Evolutionary conservation across 1,140 invertebrate genomes (phyloP), one percentile per base, ranked within the genome.

Genomic region (Hylyphantes graminicola): DNA sequence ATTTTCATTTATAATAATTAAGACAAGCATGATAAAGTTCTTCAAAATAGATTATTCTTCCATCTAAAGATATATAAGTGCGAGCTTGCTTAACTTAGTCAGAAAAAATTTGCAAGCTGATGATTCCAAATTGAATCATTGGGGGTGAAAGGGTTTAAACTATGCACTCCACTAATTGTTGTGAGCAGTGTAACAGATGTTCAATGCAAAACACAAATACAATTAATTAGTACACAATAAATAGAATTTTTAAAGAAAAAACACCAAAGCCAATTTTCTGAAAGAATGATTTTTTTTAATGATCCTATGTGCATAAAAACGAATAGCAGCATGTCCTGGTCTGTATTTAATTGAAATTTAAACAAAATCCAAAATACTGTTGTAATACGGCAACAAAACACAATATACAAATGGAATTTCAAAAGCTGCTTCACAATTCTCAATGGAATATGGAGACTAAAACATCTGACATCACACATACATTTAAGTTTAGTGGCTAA

Each of bases 341-440:
- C 61, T 63, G 61, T 72, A 64, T 19, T 17, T 21, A 51, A 61
- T 57, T 61, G 48, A 81, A 53, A 63, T 35, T 81, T 57, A 35
- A 73, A 72, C 54, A 81, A 81, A 73, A 73, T 74, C 13, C 65
- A 75, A 83, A 83, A 55, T 63, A 72, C 68, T 70, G 35, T 35
- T 35, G 35, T 35, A 35, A 35, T 65, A 81, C 63, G 50, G 73
- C 63, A 73, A 81, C 50, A 75, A 48, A 83, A 75, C 70, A 83
- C 17, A 83, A 83, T 83, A 83, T 83, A 83, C 80, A 83, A 17
- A 83, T 50, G 64, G 59, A 83, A 83, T 55, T 81, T 74, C 19
- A 80, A 83, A 74, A 83, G 80, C 80, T 83, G 80, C 80, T 83
- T 63, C 64, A 73, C 70, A 74, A 83, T 50, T 83, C 55, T 65